These are phyloP conservation scores for Tangara arthus DNA, from an alignment of 2,797 vertebrate genomes.

Conservation along the genomic window DNA sequence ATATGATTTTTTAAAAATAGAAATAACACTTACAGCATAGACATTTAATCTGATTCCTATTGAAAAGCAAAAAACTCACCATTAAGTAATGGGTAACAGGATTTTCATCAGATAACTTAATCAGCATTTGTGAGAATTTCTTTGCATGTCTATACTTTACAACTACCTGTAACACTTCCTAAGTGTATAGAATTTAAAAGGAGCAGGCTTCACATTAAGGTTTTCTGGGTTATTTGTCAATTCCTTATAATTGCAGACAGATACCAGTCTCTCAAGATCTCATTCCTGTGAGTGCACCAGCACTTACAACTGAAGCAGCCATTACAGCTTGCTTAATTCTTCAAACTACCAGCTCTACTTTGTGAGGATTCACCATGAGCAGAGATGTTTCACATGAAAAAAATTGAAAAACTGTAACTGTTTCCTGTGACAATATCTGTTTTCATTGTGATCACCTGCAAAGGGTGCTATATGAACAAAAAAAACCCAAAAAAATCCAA, in stretches of 20 bases:
- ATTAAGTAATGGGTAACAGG: not conserved
- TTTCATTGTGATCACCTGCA: not conserved
- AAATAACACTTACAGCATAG: not conserved
- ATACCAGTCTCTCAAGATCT: not conserved
- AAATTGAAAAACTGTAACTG: not conserved
- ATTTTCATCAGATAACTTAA: not conserved
- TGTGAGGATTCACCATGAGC: not conserved
- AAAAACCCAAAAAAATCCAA: accelerated
- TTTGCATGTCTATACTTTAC: not conserved
- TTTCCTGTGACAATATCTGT: not conserved
- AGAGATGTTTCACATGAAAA: not conserved
- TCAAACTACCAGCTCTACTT: not conserved
- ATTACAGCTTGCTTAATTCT: not conserved
- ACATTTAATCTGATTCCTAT: not conserved
- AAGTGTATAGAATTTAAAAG: not conserved
- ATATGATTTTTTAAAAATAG: not conserved
- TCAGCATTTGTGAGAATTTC: not conserved
- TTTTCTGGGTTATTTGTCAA: not conserved
- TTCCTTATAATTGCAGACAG: not conserved
- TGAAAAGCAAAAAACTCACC: not conserved
- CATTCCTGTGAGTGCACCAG: not conserved
- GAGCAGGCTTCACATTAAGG: not conserved
- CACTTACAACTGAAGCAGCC: not conserved
- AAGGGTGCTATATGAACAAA: not conserved
- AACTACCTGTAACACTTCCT: not conserved